Conservation (phyloP, 2,797 vertebrate species). For the Anguilla obscura region DNA sequence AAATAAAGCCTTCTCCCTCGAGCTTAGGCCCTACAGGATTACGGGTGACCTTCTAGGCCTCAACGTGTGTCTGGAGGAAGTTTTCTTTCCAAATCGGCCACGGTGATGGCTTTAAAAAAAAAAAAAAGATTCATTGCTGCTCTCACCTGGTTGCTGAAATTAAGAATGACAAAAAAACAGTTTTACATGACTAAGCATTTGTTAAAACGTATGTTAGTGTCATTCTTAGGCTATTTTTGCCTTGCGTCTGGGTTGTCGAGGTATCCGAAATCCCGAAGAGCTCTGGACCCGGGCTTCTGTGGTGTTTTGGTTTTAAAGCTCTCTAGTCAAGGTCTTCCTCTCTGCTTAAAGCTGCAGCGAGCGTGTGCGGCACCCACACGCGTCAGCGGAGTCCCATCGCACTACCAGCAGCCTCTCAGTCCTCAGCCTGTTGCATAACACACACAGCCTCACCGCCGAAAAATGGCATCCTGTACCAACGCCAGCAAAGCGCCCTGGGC, state of each 20-base stretch:
- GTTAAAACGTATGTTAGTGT: neutral
- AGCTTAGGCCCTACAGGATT: neutral
- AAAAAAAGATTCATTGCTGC: neutral
- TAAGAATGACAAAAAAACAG: neutral
- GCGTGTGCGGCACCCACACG: neutral
- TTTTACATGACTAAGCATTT: neutral
- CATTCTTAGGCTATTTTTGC: neutral
- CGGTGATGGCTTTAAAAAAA: neutral
- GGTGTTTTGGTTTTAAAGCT: neutral
- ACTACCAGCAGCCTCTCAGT: neutral
- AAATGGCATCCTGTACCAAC: neutral
- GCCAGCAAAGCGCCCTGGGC: neutral
- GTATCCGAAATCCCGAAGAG: neutral
- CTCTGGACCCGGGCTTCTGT: neutral
- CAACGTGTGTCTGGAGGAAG: neutral
- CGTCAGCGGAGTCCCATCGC: neutral
- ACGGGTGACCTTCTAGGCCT: neutral
- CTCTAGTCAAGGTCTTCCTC: neutral
- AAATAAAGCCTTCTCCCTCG: neutral
- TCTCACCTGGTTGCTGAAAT: neutral
- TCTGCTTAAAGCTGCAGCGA: neutral
- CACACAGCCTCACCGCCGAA: neutral
- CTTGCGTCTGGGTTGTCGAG: neutral
- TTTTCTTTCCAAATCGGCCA: neutral
- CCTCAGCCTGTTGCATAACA: neutral